Evolutionary conservation across 2,797 vertebrate genomes (phyloP).

Genomic region (Labeo calbasu): DNA sequence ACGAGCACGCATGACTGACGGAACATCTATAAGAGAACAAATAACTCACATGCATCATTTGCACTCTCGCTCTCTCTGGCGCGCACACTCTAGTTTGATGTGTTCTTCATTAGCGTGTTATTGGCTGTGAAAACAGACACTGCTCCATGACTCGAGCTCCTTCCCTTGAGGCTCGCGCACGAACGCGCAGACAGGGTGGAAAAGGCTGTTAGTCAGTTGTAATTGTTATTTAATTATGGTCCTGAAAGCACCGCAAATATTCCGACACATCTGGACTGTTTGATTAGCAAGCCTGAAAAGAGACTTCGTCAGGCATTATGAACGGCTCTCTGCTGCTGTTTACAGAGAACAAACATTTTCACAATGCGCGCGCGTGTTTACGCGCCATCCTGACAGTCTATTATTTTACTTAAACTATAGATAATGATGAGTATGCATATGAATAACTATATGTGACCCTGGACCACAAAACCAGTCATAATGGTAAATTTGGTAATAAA

Average conservation of each 20-base stretch:
- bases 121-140: conserved; percentile 62
- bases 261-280: conserved; percentile 59
- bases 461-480: too few species aligned
- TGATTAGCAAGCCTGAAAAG: conserved; percentile 61
- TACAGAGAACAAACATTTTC: conserved; percentile 41
- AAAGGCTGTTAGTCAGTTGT: conserved; percentile 66
- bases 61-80: not conserved
- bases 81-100: conserved; percentile 49
- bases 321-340: conserved; percentile 54
- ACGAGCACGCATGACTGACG: conserved; percentile 23
- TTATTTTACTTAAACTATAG: not conserved
- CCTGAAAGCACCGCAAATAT: conserved; percentile 67
- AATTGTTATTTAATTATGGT: conserved; percentile 69
- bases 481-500: too few species aligned
- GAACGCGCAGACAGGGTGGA: conserved; percentile 56
- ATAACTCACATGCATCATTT: conserved; percentile 50
- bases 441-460: not conserved
- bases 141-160: conserved; percentile 19
- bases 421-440: not conserved
- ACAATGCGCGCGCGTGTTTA: conserved; percentile 2
- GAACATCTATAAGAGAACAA: conserved; percentile 44
- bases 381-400: not conserved
- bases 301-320: conserved; percentile 59
- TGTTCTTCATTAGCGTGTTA: conserved; percentile 65
- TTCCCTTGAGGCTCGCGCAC: conserved; percentile 36